A percentile compares a stretch with the other conserved stretches of the same genome.
Evolutionary conservation across 2,113 vertebrate genomes (phyloP).

Genomic region (Synchiropus splendidus): DNA sequence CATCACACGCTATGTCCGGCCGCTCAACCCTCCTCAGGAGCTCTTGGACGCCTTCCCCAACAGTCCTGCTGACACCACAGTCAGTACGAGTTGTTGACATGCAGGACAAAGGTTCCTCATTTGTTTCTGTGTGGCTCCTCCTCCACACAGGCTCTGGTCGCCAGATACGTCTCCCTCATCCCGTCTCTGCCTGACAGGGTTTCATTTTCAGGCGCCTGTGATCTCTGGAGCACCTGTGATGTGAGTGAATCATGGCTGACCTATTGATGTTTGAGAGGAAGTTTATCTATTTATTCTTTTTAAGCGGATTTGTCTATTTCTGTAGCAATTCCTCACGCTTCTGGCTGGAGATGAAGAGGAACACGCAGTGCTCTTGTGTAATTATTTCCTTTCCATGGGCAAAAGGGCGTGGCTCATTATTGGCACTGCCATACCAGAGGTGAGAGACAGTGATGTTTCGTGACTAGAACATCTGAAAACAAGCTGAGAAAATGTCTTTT

Average conservation of each 20-base stretch:
- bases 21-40: slow-evolving; percentile 82
- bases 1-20: slow-evolving; percentile 80
- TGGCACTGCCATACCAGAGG: slow-evolving; percentile 90
- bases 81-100: slow-evolving; percentile 49
- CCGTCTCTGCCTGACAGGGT: slow-evolving; percentile 86
- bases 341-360: slow-evolving; percentile 93
- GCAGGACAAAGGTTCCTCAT: too few species aligned
- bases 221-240: slow-evolving; percentile 91
- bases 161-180: slow-evolving; percentile 83
- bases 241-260: slow-evolving; percentile 62
- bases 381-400: slow-evolving; percentile 88
- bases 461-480: too few species aligned
- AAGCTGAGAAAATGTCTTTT: too few species aligned
- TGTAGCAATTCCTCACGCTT: slow-evolving; percentile 91
- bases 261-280: not conserved
- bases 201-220: slow-evolving; percentile 81
- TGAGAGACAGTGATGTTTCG: slow-evolving; percentile 31
- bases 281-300: slow-evolving; percentile 6
- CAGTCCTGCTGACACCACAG: slow-evolving; percentile 69
- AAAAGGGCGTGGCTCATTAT: slow-evolving; percentile 88
- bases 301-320: too few species aligned
- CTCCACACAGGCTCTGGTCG: slow-evolving; percentile 74
- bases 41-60: slow-evolving; percentile 66
- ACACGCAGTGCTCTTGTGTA: slow-evolving; percentile 86
- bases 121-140: too few species aligned